phyloP scores from a whole-genome alignment of 2,888 invertebrate species.

The Ischnura elegans region DNA sequence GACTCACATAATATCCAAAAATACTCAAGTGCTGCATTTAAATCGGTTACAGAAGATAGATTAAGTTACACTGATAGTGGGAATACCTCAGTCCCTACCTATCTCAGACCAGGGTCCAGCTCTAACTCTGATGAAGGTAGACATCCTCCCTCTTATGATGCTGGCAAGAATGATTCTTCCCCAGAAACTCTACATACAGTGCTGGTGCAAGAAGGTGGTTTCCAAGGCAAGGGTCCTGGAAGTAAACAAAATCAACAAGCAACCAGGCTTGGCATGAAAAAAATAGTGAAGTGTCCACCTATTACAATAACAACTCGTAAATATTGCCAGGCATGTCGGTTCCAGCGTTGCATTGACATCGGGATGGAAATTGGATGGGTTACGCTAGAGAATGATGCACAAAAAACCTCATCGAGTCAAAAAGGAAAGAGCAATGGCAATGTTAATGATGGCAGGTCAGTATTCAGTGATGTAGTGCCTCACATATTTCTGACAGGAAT shows the following conservation, averaged over 20 bases:
- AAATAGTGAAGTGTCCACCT: conserved; percentile 28
- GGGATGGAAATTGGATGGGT: conserved; percentile 77
- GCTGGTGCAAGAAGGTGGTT: neutral
- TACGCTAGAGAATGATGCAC: conserved; percentile 71
- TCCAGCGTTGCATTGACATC: conserved; percentile 75
- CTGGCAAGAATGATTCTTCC: neutral
- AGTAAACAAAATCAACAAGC: neutral
- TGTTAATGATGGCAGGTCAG: neutral
- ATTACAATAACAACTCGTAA: conserved; percentile 76
- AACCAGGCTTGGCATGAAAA: neutral
- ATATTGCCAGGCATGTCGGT: conserved; percentile 76
- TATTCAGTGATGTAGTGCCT: neutral
- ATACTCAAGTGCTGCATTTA: neutral
- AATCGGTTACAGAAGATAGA: neutral
- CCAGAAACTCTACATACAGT: neutral
- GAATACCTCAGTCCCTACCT: neutral
- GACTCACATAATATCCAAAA: neutral
- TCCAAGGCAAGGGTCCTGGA: neutral
- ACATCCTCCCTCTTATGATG: neutral
- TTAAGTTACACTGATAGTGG: neutral
- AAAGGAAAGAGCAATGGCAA: neutral
- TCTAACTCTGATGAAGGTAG: neutral
- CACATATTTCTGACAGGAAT: neutral
- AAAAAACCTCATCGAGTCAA: neutral
- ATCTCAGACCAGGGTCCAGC: neutral